These are phyloP conservation scores for Desmodus rotundus DNA, from an alignment of 2,113 vertebrate species.

Conservation along the genomic window DNA sequence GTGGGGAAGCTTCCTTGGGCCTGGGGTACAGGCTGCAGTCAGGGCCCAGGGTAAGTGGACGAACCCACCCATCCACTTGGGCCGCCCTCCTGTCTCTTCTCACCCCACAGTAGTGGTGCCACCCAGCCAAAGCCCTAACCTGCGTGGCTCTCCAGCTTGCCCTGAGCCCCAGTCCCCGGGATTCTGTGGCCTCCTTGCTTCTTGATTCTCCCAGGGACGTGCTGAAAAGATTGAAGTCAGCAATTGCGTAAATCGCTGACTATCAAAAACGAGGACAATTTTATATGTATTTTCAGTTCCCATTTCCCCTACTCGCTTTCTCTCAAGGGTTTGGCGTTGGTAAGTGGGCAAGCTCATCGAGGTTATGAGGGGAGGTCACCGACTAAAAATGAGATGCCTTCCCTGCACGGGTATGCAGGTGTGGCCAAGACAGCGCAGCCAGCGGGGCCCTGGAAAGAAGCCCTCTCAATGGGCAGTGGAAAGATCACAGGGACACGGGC, in stretches of 20 bases:
- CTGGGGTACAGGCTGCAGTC: background rate
- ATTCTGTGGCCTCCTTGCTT: background rate
- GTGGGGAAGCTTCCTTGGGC: background rate
- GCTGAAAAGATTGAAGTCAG: constrained; percentile 1
- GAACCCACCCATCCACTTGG: background rate
- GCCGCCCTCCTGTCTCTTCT: background rate
- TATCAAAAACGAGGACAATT: background rate
- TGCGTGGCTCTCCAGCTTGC: background rate
- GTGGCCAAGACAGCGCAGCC: background rate
- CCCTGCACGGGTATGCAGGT: too few species aligned
- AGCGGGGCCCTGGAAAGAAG: background rate
- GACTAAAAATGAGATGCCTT: background rate
- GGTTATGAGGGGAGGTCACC: background rate
- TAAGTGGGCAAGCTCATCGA: background rate
- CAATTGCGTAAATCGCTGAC: background rate
- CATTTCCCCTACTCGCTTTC: background rate
- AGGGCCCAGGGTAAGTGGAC: background rate
- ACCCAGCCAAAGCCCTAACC: background rate
- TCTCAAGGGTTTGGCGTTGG: background rate
- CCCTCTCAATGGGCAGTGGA: background rate
- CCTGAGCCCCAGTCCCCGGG: background rate
- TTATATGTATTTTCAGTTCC: background rate
- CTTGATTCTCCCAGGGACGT: background rate
- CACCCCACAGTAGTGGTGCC: fast-evolving
- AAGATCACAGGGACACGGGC: background rate